Conservation (phyloP, 2,888 invertebrate genomes). For the Ischnura elegans region DNA sequence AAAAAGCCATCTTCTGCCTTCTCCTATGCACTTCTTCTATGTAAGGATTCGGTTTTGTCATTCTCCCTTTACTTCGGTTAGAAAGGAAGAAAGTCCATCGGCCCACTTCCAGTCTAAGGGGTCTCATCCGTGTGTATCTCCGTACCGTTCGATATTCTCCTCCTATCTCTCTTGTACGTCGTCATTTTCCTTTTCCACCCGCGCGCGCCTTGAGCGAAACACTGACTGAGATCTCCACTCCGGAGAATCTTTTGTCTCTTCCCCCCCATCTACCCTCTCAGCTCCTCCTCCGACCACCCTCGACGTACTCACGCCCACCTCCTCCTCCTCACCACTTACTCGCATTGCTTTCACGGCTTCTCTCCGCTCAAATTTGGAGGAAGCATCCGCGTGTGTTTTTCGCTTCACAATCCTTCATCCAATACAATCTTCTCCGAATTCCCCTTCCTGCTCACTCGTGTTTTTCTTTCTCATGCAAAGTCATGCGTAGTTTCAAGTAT, state of each 20-base stretch:
- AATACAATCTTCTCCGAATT: neutral
- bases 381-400: neutral
- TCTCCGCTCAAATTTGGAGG: neutral
- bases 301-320: neutral
- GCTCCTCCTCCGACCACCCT: neutral
- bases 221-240: neutral
- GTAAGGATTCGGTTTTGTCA: too few species aligned
- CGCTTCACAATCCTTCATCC: neutral
- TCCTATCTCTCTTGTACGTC: neutral
- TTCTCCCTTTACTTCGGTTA: too few species aligned
- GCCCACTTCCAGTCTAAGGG: neutral
- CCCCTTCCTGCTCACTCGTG: neutral
- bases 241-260: neutral
- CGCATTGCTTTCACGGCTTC: neutral
- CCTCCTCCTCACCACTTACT: neutral
- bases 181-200: neutral
- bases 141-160: neutral
- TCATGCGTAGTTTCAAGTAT: too few species aligned
- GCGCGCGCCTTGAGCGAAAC: neutral
- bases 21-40: too few species aligned
- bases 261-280: neutral
- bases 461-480: too few species aligned
- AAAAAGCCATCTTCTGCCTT: too few species aligned
- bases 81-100: too few species aligned
- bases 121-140: neutral